These are phyloP conservation scores for Caenorhabditis becei DNA, from an alignment of 2,888 invertebrate genomes.

Conservation along the genomic window DNA sequence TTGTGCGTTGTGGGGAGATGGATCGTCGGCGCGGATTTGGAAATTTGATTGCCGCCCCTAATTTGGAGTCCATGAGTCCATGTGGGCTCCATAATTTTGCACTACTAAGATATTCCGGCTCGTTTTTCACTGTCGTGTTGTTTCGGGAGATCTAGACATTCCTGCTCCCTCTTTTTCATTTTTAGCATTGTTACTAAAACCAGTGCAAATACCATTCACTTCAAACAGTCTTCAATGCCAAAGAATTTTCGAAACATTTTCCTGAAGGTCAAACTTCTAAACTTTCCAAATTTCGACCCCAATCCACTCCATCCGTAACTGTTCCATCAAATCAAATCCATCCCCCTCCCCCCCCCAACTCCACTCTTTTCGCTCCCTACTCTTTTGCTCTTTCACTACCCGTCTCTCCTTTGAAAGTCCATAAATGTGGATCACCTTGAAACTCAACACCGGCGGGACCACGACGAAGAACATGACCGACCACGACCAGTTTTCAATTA, in stretches of 20 bases:
- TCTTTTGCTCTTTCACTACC: slow-evolving; percentile 18
- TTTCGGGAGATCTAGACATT: no score
- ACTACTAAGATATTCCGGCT: not conserved
- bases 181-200: no score
- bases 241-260: no score
- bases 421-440: slow-evolving; percentile 49
- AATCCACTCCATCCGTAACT: no score
- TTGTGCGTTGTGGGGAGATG: slow-evolving; percentile 29
- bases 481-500: slow-evolving; percentile 45
- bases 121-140: no score
- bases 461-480: slow-evolving; percentile 25
- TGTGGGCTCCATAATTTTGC: slow-evolving; percentile 25
- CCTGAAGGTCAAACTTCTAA: no score
- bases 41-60: slow-evolving; percentile 27
- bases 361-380: not conserved
- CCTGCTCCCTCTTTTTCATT: no score
- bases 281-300: no score
- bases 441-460: slow-evolving; percentile 37
- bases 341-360: no score
- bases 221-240: no score
- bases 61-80: slow-evolving; percentile 8
- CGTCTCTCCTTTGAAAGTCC: slow-evolving; percentile 29
- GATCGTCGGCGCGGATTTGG: slow-evolving; percentile 18
- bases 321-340: no score
- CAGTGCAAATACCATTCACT: no score